phyloP scores from a whole-genome alignment of 1,140 invertebrate species.

The Drosophila malerkotliana region DNA sequence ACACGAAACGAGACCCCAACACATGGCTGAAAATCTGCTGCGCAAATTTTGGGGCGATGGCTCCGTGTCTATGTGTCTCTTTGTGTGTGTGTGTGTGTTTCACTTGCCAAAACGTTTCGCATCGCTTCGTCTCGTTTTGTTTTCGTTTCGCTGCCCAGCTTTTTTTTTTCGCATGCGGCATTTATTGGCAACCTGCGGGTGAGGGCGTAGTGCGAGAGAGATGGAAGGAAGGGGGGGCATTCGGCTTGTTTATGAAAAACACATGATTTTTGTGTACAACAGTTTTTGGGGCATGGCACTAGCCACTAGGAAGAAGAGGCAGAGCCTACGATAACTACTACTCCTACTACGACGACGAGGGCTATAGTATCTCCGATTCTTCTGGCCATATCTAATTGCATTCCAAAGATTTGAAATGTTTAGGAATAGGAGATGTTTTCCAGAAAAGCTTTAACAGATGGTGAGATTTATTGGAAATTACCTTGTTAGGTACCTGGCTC shows the following conservation, averaged over 20 bases:
- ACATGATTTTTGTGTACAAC: slow-evolving; percentile 72
- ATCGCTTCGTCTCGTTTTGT: slow-evolving; percentile 46
- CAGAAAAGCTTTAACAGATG: too few relatives aligned
- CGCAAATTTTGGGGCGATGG: slow-evolving; percentile 81
- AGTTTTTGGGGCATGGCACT: slow-evolving; percentile 24
- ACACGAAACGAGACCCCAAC: slow-evolving; percentile 40
- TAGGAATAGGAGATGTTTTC: neutral
- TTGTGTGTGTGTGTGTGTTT: slow-evolving; percentile 41
- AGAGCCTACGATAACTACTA: slow-evolving; percentile 18
- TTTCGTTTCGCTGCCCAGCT: slow-evolving; percentile 27
- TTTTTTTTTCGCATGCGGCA: slow-evolving; percentile 56
- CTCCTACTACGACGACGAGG: slow-evolving; percentile 10
- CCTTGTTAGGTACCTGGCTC: neutral
- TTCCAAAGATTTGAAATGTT: neutral
- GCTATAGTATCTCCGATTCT: slow-evolving; percentile 10
- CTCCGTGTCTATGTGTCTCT: slow-evolving; percentile 27
- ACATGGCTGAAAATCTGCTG: slow-evolving; percentile 73
- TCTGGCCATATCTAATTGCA: neutral
- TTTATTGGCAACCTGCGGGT: slow-evolving; percentile 74
- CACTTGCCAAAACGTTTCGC: slow-evolving; percentile 63
- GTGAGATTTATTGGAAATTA: too few relatives aligned
- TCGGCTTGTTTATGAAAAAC: slow-evolving; percentile 66
- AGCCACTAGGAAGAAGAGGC: neutral
- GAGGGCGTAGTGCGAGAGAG: slow-evolving; percentile 16
- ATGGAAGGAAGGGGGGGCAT: neutral